Conservation (phyloP, 2,113 vertebrate genomes). For the Bos indicus region DNA sequence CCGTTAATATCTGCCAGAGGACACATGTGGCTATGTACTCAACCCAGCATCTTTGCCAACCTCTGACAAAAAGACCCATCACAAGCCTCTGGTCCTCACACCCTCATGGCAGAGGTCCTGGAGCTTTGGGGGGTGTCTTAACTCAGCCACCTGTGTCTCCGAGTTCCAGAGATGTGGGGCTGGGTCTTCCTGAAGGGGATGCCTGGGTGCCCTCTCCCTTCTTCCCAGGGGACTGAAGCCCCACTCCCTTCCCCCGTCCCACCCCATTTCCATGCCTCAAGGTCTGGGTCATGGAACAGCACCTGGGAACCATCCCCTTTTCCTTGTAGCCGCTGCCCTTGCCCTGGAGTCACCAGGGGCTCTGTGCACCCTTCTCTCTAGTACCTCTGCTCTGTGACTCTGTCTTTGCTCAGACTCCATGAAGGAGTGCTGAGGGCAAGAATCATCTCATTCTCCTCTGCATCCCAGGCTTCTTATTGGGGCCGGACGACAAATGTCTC, state of each 20-base stretch:
- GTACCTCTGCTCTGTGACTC: neutral
- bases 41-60: neutral
- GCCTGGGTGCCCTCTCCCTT: no score
- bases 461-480: neutral
- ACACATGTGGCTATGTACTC: neutral
- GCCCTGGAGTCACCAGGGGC: neutral
- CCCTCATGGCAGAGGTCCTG: neutral
- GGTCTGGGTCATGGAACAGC: fast-evolving
- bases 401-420: neutral
- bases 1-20: neutral
- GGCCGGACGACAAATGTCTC: neutral
- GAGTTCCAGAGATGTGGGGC: neutral
- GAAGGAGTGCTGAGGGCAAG: neutral
- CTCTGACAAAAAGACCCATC: neutral
- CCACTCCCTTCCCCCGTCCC: neutral
- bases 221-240: neutral
- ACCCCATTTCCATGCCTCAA: neutral
- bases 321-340: fast-evolving
- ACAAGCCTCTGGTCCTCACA: neutral
- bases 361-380: neutral
- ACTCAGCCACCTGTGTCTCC: neutral
- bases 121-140: neutral
- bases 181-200: neutral
- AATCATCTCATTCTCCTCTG: neutral
- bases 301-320: neutral